phyloP scores from a whole-genome alignment of 1,140 invertebrate species.

The Formica selysi region DNA sequence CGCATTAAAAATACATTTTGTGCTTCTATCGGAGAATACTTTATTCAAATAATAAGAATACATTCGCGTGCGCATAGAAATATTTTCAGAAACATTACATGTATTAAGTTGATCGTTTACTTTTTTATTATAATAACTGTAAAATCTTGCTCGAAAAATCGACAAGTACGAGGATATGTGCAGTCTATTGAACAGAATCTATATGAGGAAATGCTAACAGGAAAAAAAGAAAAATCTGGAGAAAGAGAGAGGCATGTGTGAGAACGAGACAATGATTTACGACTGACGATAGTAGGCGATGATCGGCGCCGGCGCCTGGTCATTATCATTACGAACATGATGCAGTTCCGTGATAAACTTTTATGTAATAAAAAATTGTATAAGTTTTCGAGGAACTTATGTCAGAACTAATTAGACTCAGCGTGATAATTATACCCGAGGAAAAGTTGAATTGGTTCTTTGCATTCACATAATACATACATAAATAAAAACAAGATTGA shows the following conservation, averaged over 20 bases:
- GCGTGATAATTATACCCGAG: background rate
- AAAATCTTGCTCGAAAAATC: conserved; percentile 49
- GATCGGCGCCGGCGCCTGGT: conserved; percentile 66
- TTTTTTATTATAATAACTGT: background rate
- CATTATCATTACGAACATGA: conserved; percentile 65
- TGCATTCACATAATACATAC: background rate
- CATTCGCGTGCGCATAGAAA: too few species aligned
- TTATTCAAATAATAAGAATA: background rate
- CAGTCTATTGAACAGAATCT: background rate
- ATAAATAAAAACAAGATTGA: background rate
- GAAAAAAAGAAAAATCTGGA: conserved; percentile 16
- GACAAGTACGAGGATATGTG: conserved; percentile 11
- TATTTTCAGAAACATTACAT: too few species aligned
- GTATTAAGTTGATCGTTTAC: too few species aligned
- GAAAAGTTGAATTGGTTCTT: background rate
- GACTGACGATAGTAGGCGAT: conserved; percentile 48
- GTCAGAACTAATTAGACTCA: conserved; percentile 24
- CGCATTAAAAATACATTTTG: conserved; percentile 1
- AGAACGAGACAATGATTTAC: conserved; percentile 58
- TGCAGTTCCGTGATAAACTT: conserved; percentile 23
- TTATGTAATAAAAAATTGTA: conserved; percentile 21
- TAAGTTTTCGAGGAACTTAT: conserved; percentile 6
- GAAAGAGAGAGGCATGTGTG: background rate
- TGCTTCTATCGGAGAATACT: background rate
- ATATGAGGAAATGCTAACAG: background rate